Percentiles rank a stretch among this genome's conserved stretches.
Evolutionary conservation across 2,888 invertebrate species (phyloP).

Genomic region (Agrenia bidenticulata): DNA sequence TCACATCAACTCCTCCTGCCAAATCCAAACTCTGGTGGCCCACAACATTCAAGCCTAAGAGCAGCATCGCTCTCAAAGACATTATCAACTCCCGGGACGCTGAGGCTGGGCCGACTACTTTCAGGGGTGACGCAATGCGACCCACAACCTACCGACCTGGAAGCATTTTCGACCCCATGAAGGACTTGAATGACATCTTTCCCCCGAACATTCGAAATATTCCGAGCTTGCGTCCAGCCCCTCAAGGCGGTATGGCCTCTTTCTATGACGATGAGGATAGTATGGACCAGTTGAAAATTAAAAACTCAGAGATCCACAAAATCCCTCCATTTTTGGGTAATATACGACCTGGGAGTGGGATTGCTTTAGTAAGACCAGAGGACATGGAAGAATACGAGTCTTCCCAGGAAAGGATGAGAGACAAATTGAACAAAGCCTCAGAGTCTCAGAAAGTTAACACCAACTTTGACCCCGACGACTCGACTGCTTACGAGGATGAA

Average conservation of each 20-base stretch:
- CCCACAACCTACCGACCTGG: slow-evolving; percentile 49
- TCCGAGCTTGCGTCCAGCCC: slow-evolving; percentile 27
- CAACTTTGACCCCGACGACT: background rate
- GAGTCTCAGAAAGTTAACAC: slow-evolving; percentile 2
- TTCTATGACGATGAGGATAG: slow-evolving; percentile 49
- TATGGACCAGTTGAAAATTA: slow-evolving; percentile 46
- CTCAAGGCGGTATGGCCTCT: slow-evolving; percentile 44
- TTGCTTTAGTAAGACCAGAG: slow-evolving; percentile 7
- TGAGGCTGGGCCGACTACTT: slow-evolving; percentile 41
- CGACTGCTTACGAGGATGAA: background rate
- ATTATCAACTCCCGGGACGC: slow-evolving; percentile 30
- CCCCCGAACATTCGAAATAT: background rate
- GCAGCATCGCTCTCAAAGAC: slow-evolving; percentile 26
- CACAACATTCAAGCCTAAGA: slow-evolving; percentile 46
- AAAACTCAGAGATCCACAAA: slow-evolving; percentile 50
- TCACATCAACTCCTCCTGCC: slow-evolving; percentile 1
- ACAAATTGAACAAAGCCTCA: background rate
- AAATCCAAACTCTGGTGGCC: slow-evolving; percentile 31
- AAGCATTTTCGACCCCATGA: slow-evolving; percentile 24
- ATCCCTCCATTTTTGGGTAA: slow-evolving; percentile 21
- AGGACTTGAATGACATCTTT: slow-evolving; percentile 13
- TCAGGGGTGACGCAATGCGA: slow-evolving; percentile 34
- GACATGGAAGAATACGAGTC: slow-evolving; percentile 19
- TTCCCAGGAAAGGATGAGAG: slow-evolving; percentile 1
- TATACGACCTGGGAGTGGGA: slow-evolving; percentile 22